A percentile compares a stretch with the other conserved stretches of the same genome.
Evolutionary conservation across 2,797 vertebrate species (phyloP).

Genomic region (Taenioides sp.): DNA sequence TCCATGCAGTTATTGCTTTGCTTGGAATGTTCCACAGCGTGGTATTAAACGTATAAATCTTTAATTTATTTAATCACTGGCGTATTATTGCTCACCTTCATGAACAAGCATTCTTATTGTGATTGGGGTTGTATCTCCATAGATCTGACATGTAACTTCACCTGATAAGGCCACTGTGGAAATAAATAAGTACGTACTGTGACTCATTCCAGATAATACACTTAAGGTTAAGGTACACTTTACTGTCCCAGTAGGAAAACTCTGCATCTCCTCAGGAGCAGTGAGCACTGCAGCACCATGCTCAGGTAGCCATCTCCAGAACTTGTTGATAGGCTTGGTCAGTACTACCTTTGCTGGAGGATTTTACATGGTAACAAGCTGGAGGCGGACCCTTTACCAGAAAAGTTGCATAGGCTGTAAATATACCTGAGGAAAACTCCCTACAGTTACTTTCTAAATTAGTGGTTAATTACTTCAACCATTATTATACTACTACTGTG

Average conservation of each 20-base stretch:
- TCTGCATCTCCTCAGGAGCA: too few species aligned
- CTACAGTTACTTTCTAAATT: not conserved
- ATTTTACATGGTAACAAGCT: not conserved
- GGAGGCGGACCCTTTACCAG: not conserved
- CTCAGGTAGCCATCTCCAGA: too few species aligned
- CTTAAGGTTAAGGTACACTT: too few species aligned
- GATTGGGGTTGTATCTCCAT: not conserved
- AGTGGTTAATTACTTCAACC: not conserved
- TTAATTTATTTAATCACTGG: too few species aligned
- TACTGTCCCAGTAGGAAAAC: too few species aligned
- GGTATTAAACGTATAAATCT: too few species aligned
- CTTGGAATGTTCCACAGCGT: too few species aligned
- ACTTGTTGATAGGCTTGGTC: too few species aligned
- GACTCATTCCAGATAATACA: not conserved
- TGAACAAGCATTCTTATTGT: not conserved
- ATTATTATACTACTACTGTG: constrained; percentile 1
- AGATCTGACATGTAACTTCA: not conserved
- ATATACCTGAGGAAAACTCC: not conserved
- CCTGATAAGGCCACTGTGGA: not conserved
- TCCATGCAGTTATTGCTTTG: too few species aligned
- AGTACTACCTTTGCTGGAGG: too few species aligned
- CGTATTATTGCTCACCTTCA: not conserved
- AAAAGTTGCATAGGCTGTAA: not conserved
- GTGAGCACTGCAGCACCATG: too few species aligned
- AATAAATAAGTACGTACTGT: not conserved